A percentile compares a stretch with the other conserved stretches of the same genome.
Conservation (phyloP, 1,140 invertebrate species). For the Micrasema minimum region DNA sequence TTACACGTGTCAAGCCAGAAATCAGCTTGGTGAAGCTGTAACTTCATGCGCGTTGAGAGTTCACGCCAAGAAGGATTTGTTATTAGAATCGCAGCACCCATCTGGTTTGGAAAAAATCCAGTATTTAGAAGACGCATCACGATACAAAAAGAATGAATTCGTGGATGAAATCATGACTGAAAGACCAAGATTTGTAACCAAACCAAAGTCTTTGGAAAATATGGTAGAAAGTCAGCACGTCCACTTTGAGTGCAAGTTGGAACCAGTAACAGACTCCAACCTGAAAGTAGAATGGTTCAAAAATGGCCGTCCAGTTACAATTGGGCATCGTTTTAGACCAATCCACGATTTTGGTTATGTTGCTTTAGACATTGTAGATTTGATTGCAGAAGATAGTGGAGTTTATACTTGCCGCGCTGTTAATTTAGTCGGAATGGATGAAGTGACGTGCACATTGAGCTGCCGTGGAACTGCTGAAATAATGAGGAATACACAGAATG, state of each 20-base stretch:
- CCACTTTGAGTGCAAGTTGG: slow-evolving; percentile 97
- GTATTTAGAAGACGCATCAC: slow-evolving; percentile 87
- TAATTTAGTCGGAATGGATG: slow-evolving; percentile 88
- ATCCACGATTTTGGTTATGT: slow-evolving; percentile 97
- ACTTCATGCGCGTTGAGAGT: slow-evolving; percentile 90
- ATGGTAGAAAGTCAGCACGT: slow-evolving; percentile 91
- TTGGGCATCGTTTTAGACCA: slow-evolving; percentile 90
- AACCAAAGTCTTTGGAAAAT: slow-evolving; percentile 86
- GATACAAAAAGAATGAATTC: slow-evolving; percentile 84
- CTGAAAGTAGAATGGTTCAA: slow-evolving; percentile 95
- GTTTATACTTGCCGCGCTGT: slow-evolving; percentile 93
- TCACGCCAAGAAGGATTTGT: slow-evolving; percentile 87
- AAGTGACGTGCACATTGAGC: slow-evolving; percentile 78
- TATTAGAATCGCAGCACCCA: slow-evolving; percentile 87
- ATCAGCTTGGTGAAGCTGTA: slow-evolving; percentile 93
- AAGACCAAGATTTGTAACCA: slow-evolving; percentile 85
- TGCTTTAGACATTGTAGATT: slow-evolving; percentile 88
- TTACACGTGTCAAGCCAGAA: slow-evolving; percentile 92
- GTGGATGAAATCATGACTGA: slow-evolving; percentile 86
- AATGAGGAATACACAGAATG: slow-evolving; percentile 84
- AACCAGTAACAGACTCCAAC: slow-evolving; percentile 95
- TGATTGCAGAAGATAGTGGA: slow-evolving; percentile 93
- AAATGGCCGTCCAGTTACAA: slow-evolving; percentile 87
- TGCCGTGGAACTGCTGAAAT: slow-evolving; percentile 82
- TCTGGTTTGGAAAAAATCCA: slow-evolving; percentile 90